Evolutionary conservation across 2,888 invertebrate species (phyloP), one percentile per base, ranked within the genome.

Genomic region (Zelleria hepariella): DNA sequence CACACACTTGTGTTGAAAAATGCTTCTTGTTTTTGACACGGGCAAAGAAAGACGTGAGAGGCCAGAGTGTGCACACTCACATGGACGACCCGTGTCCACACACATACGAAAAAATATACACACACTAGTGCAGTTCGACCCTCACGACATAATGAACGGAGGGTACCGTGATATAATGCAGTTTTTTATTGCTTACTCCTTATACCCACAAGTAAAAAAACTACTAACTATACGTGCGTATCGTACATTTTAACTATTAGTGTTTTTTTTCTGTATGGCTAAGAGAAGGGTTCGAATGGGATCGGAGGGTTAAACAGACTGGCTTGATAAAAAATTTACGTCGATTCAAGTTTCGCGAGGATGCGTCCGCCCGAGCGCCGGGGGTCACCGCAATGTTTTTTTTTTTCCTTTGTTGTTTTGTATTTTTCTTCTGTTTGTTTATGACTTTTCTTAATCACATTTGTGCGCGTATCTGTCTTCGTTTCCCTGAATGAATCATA

Each of bases 131-230:
- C 63, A 55, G 53, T 8, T 61, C 67, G 72, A 77, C 85, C 86
- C 86, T 78, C 76, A 72, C 76, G 77, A 75, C 73, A 75, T 84
- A 83, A 86, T 82, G 82, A 83, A 80, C 82, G 86, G 85, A 82
- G 86, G 84, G 81, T 75, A 78, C 74, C 69, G 78, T 86, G 86
- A 86, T 88, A 87, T 87, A 88, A 86, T 87, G 88, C 86, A 85
- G 79, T 87, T 88, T 88, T 88, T 88, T 88, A 86, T 86, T 86
- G 83, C 86, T 77, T 74, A 75, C 84, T 87, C 79, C 82, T 83
- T 80, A 80, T 82, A 86, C 85, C 83, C 86, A 85, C 83, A 83
- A 80, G 78, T 74, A 82, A 86, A 85, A 84, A 80, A 84, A 82
- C 80, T 67, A 72, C 75, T 68, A 67, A 72, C 81, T 77, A 77